phyloP scores from a whole-genome alignment of 2,888 invertebrate species.

The Fragum fragum region DNA sequence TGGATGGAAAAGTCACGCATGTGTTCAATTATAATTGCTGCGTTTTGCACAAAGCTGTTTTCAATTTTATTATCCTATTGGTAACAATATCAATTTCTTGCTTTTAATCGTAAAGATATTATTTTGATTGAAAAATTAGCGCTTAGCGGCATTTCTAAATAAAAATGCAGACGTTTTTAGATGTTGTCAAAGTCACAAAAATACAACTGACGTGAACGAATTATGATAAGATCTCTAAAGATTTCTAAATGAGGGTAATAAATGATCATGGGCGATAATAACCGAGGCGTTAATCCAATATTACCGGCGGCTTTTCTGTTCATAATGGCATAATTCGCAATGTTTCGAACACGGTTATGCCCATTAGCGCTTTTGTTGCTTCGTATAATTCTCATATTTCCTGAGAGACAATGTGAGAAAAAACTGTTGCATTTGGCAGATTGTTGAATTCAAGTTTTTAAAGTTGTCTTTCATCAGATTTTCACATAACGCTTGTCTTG shows the following conservation, averaged over 20 bases:
- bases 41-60: no score
- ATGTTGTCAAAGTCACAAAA: no score
- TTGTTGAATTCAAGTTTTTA: neutral
- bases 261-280: conserved; percentile 6
- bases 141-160: no score
- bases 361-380: neutral
- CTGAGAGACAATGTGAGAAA: neutral
- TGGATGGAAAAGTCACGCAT: no score
- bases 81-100: no score
- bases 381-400: neutral
- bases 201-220: neutral
- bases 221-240: neutral
- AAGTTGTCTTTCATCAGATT: no score
- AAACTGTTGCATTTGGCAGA: neutral
- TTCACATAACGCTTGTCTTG: no score
- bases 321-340: conserved; percentile 2
- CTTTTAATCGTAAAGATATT: no score
- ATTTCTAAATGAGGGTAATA: conserved; percentile 3
- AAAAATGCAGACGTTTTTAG: no score
- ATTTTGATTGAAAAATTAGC: no score
- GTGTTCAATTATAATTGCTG: no score
- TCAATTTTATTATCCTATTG: no score
- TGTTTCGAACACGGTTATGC: neutral
- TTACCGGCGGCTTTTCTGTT: neutral
- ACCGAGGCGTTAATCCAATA: conserved; percentile 1